Conservation (phyloP, 2,888 invertebrate species). For the Drosophila fulvimacula region DNA sequence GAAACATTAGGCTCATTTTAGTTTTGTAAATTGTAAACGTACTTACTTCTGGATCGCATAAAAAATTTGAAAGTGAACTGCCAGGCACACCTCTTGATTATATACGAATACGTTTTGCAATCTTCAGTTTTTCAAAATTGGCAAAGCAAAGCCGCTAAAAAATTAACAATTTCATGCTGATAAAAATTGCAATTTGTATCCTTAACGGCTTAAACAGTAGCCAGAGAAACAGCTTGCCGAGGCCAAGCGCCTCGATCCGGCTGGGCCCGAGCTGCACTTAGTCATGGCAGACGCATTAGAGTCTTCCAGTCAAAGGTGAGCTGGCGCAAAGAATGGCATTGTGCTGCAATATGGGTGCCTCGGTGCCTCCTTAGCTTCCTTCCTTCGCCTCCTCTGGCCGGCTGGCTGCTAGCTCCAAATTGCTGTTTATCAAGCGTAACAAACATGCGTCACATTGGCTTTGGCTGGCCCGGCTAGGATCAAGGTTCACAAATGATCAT, state of each 20-base stretch:
- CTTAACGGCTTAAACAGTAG: conserved; percentile 37
- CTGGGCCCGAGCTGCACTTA: conserved; percentile 56
- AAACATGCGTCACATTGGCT: conserved; percentile 75
- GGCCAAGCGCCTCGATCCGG: conserved; percentile 28
- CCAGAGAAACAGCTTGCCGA: conserved; percentile 12
- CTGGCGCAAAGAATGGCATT: conserved; percentile 32
- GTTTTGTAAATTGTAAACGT: conserved; percentile 32
- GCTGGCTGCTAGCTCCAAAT: conserved; percentile 23
- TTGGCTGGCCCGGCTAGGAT: conserved; percentile 53
- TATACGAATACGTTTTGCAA: neutral
- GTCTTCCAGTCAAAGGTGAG: conserved; percentile 50
- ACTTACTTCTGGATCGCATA: neutral
- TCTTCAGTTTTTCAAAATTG: neutral
- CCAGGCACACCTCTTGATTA: neutral
- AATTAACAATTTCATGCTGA: conserved; percentile 62
- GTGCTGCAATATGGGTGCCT: conserved; percentile 10
- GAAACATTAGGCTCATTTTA: conserved; percentile 14
- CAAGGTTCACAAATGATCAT: conserved; percentile 80
- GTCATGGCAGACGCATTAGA: conserved; percentile 65
- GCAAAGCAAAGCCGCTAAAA: conserved; percentile 47
- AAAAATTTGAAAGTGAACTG: neutral
- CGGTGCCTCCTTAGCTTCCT: neutral
- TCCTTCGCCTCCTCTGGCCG: conserved; percentile 3
- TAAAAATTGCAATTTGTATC: conserved; percentile 46
- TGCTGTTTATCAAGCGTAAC: conserved; percentile 71